Evolutionary conservation across 2,888 invertebrate genomes (phyloP).

Genomic region (Tetragonula carbonaria): DNA sequence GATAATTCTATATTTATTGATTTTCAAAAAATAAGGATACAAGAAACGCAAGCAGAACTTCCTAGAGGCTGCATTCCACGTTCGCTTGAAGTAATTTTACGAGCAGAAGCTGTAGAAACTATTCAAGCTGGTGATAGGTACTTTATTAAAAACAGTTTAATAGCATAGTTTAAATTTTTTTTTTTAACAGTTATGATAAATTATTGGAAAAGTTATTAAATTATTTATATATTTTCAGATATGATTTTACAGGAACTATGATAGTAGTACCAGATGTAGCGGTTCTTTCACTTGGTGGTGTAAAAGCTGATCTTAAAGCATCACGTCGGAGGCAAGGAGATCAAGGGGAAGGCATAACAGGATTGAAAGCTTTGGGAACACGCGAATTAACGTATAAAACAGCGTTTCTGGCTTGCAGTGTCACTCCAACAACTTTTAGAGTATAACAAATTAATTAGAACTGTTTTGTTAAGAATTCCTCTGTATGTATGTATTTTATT

Average conservation of each 20-base stretch:
- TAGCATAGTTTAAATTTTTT: not conserved
- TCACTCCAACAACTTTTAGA: conserved; percentile 93
- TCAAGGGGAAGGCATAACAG: conserved; percentile 93
- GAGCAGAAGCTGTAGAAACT: conserved; percentile 98
- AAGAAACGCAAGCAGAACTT: conserved; percentile 98
- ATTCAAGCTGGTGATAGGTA: conserved; percentile 94
- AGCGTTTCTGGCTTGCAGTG: conserved; percentile 97
- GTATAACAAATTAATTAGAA: conserved; percentile 77
- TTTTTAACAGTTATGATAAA: conserved; percentile 3
- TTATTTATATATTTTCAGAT: conserved; percentile 66
- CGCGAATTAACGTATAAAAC: conserved; percentile 94
- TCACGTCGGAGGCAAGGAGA: conserved; percentile 88
- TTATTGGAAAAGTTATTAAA: not conserved
- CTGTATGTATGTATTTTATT: not conserved
- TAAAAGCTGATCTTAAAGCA: conserved; percentile 92
- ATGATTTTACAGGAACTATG: conserved; percentile 86
- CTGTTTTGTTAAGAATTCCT: not conserved
- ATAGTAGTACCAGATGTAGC: conserved; percentile 99
- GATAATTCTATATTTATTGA: conserved; percentile 98
- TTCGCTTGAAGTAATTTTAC: conserved; percentile 96
- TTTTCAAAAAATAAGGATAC: conserved; percentile 98
- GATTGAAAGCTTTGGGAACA: conserved; percentile 93
- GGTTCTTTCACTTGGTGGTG: conserved; percentile 93
- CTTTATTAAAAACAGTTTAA: not conserved
- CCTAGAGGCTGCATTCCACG: conserved; percentile 98